These are phyloP conservation scores for Triplophysa yarkandensis DNA, from an alignment of 2,797 vertebrate species.

Conservation along the genomic window DNA sequence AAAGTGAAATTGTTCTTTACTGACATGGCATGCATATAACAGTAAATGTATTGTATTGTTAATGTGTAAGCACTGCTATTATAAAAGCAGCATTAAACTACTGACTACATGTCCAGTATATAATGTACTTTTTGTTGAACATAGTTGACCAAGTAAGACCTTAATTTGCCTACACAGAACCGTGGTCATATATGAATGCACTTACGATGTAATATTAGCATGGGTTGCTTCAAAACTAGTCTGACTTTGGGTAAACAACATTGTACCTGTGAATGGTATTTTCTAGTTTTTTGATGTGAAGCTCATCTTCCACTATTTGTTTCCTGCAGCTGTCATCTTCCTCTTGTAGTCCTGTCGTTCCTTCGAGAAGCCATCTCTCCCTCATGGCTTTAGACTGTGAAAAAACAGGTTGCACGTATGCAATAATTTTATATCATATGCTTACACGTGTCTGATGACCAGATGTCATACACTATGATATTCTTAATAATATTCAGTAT, in stretches of 20 bases:
- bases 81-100: background rate
- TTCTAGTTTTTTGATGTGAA: constrained; percentile 87
- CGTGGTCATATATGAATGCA: too few relatives aligned
- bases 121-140: background rate
- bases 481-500: too few relatives aligned
- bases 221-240: background rate
- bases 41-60: too few relatives aligned
- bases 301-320: constrained; percentile 91
- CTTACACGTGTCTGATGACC: too few relatives aligned
- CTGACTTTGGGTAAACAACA: background rate
- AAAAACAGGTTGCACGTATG: constrained; percentile 4
- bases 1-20: too few relatives aligned
- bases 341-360: constrained; percentile 79
- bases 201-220: too few relatives aligned
- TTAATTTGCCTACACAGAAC: too few relatives aligned
- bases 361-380: constrained; percentile 96
- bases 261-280: constrained; percentile 87
- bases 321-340: constrained; percentile 84
- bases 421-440: too few relatives aligned
- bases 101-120: background rate
- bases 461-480: too few relatives aligned
- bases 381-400: constrained; percentile 93
- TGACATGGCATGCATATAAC: too few relatives aligned
- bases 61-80: too few relatives aligned
- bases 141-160: background rate